Percentiles rank a stretch among this genome's conserved stretches.
These are phyloP conservation scores for Tychaedon coryphoeus DNA, from an alignment of 2,113 vertebrate species.

Conservation along the genomic window DNA sequence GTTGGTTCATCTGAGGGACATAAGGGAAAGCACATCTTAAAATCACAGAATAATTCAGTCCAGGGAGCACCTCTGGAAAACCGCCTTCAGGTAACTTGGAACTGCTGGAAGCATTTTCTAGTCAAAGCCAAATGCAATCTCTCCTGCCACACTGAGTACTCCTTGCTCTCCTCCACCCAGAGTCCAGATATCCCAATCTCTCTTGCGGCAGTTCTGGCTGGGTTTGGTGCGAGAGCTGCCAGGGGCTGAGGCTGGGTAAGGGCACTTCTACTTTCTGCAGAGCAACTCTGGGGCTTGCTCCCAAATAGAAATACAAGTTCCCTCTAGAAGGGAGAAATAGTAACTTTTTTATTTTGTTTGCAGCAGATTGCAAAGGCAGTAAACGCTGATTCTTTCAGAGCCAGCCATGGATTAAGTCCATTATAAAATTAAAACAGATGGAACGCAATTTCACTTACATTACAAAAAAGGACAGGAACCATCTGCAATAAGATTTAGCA, in stretches of 20 bases:
- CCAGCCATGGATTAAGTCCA: conserved; percentile 31
- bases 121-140: not conserved
- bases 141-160: not conserved
- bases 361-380: conserved; percentile 52
- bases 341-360: not conserved
- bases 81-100: not conserved
- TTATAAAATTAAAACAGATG: conserved; percentile 63
- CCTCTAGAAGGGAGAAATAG: not conserved
- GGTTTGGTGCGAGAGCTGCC: not conserved
- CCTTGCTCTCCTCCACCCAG: not conserved
- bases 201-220: fast-evolving
- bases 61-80: not conserved
- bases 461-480: conserved; percentile 45
- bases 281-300: not conserved
- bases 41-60: not conserved
- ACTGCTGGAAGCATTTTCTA: not conserved
- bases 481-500: conserved; percentile 41
- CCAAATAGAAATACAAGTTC: not conserved
- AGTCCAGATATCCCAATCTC: not conserved
- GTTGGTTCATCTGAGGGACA: not conserved
- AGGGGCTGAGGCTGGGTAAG: not conserved
- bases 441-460: conserved; percentile 38
- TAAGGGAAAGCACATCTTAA: not conserved
- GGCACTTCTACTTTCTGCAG: fast-evolving
- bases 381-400: conserved; percentile 43